These are phyloP conservation scores for Prunella strophiata DNA, from an alignment of 2,797 vertebrate genomes.

Conservation along the genomic window DNA sequence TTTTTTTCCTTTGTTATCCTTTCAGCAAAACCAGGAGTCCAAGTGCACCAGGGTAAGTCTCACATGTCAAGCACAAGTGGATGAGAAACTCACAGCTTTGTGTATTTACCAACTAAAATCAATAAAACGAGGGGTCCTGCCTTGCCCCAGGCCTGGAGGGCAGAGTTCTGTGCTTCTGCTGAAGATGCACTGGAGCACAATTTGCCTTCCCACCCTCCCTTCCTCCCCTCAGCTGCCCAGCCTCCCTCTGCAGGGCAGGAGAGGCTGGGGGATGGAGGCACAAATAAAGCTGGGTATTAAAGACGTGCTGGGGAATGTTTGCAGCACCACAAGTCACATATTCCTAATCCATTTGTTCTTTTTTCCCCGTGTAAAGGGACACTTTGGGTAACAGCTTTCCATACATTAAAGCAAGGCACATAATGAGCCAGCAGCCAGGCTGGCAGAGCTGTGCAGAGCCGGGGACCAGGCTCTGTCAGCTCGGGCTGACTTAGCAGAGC, in stretches of 20 bases:
- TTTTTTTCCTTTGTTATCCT: neutral
- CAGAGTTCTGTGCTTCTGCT: neutral
- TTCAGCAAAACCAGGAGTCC: neutral
- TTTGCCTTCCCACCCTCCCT: neutral
- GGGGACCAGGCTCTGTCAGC: neutral
- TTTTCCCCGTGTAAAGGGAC: neutral
- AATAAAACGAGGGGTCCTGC: slow-evolving; percentile 1
- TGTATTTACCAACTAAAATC: neutral
- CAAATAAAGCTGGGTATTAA: neutral
- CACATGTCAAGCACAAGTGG: neutral
- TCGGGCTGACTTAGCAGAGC: neutral
- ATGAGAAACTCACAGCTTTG: neutral
- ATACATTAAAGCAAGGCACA: slow-evolving; percentile 20
- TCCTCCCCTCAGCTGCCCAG: neutral
- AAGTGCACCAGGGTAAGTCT: neutral
- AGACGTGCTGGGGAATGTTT: neutral
- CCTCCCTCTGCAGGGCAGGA: neutral
- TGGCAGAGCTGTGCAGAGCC: neutral
- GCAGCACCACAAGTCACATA: slow-evolving; percentile 13
- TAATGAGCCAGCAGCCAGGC: neutral
- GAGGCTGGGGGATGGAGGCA: neutral
- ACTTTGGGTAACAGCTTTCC: slow-evolving; percentile 40
- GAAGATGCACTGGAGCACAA: no score
- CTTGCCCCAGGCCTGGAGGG: neutral
- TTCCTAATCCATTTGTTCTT: neutral